Conservation (phyloP, 2,797 vertebrate genomes). For the Hydrophis major region DNA sequence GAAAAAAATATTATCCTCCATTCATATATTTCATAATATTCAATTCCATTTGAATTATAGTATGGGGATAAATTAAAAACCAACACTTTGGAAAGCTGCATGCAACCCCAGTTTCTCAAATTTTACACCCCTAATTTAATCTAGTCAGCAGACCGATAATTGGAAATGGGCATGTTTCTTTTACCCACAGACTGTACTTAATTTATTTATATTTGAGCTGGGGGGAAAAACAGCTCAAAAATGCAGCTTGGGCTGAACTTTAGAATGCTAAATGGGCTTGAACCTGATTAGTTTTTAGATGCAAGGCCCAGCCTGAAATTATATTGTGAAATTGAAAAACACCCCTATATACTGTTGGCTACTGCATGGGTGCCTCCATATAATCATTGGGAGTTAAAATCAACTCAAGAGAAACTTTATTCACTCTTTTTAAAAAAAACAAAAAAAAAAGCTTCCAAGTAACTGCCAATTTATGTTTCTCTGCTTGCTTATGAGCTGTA, state of each 20-base stretch:
- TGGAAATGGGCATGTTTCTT: background rate
- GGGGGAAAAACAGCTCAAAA: background rate
- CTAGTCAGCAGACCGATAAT: background rate
- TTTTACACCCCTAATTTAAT: background rate
- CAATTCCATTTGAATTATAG: background rate
- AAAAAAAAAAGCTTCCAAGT: background rate
- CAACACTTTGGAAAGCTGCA: background rate
- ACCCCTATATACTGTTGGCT: background rate
- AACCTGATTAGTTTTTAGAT: background rate
- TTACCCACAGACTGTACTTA: background rate
- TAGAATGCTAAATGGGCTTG: background rate
- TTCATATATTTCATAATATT: background rate
- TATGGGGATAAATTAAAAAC: background rate
- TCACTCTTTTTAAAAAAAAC: background rate
- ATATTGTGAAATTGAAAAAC: background rate
- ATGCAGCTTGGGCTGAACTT: background rate
- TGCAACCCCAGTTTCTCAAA: background rate
- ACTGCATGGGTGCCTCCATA: background rate
- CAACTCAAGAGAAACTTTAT: background rate
- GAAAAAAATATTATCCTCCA: background rate
- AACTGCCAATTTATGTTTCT: background rate
- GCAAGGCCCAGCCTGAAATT: background rate
- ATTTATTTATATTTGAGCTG: background rate
- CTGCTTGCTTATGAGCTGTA: background rate
- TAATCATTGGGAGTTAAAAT: background rate